A percentile compares a stretch with the other conserved stretches of the same genome.
These are phyloP conservation scores for Catocala nupta DNA, from an alignment of 2,888 invertebrate species.

Conservation along the genomic window DNA sequence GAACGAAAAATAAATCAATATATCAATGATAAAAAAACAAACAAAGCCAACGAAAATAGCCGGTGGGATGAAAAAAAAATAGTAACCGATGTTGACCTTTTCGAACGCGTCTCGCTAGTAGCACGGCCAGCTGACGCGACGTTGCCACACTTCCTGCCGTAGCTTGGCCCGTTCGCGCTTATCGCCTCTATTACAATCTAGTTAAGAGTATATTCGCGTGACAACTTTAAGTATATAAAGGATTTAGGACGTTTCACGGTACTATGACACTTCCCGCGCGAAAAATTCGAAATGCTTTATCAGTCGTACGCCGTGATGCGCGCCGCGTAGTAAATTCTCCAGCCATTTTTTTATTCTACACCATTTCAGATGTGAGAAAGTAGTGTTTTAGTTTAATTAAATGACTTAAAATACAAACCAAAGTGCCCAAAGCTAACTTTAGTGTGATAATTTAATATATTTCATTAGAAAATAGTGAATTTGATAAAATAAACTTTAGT, in stretches of 20 bases:
- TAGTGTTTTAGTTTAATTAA: slow-evolving; percentile 6
- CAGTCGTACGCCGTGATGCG: slow-evolving; percentile 72
- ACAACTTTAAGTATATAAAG: slow-evolving; percentile 76
- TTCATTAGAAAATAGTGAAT: slow-evolving; percentile 18
- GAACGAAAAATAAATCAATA: slow-evolving; percentile 57
- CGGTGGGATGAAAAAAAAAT: slow-evolving; percentile 76
- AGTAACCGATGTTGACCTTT: slow-evolving; percentile 86
- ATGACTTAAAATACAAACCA: slow-evolving; percentile 16
- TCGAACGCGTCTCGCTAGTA: slow-evolving; percentile 81
- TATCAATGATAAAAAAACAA: slow-evolving; percentile 68
- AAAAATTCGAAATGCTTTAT: slow-evolving; percentile 87
- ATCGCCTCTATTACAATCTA: slow-evolving; percentile 73
- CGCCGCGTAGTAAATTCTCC: slow-evolving; percentile 60
- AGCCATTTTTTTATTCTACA: slow-evolving; percentile 36
- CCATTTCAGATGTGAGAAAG: slow-evolving; percentile 20
- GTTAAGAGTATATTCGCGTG: slow-evolving; percentile 65
- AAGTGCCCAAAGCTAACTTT: slow-evolving; percentile 35
- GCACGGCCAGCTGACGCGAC: slow-evolving; percentile 85
- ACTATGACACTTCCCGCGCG: slow-evolving; percentile 83
- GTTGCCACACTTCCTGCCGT: slow-evolving; percentile 77
- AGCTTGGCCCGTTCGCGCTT: slow-evolving; percentile 73
- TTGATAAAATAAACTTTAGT: slow-evolving; percentile 32
- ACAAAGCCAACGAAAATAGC: slow-evolving; percentile 77
- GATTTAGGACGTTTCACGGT: slow-evolving; percentile 78
- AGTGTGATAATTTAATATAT: slow-evolving; percentile 20